A percentile compares a stretch with the other conserved stretches of the same genome.
These are phyloP conservation scores for Conger conger DNA, from an alignment of 2,113 vertebrate species.

Conservation along the genomic window DNA sequence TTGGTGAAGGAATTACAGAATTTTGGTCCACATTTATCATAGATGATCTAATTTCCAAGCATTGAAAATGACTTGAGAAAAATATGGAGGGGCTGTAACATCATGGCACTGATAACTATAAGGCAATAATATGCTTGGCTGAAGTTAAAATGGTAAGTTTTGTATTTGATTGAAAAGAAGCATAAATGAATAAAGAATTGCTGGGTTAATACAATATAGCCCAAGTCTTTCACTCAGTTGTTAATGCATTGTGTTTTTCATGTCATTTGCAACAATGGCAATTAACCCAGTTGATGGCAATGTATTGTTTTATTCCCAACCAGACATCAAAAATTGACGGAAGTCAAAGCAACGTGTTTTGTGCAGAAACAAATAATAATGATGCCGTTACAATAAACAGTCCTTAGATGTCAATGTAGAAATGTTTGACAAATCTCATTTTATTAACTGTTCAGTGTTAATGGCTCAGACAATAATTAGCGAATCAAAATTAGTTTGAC, in stretches of 20 bases:
- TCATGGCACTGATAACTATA: not conserved
- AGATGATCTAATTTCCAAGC: not conserved
- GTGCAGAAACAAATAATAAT: constrained; percentile 74
- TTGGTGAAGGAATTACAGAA: too few species aligned
- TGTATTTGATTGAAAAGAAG: constrained; percentile 44
- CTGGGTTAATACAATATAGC: constrained; percentile 51
- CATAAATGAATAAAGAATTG: constrained; percentile 67
- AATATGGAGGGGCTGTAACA: not conserved
- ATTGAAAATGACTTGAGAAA: not conserved
- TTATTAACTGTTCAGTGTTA: constrained; percentile 67
- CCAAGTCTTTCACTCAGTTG: constrained; percentile 60
- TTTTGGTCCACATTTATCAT: too few species aligned
- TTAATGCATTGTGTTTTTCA: constrained; percentile 71
- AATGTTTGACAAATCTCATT: constrained; percentile 60
- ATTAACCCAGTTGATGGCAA: constrained; percentile 72
- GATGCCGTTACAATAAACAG: constrained; percentile 75
- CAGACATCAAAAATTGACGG: constrained; percentile 71
- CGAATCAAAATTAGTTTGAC: constrained; percentile 60
- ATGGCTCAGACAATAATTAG: constrained; percentile 65
- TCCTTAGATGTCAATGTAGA: constrained; percentile 69
- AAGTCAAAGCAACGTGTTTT: constrained; percentile 72
- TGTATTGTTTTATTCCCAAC: constrained; percentile 74
- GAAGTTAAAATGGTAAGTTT: constrained; percentile 1
- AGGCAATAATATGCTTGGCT: constrained; percentile 11
- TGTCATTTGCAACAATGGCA: constrained; percentile 77